phyloP scores from a whole-genome alignment of 2,888 invertebrate species.

The Rhopalosiphum nymphaeae region DNA sequence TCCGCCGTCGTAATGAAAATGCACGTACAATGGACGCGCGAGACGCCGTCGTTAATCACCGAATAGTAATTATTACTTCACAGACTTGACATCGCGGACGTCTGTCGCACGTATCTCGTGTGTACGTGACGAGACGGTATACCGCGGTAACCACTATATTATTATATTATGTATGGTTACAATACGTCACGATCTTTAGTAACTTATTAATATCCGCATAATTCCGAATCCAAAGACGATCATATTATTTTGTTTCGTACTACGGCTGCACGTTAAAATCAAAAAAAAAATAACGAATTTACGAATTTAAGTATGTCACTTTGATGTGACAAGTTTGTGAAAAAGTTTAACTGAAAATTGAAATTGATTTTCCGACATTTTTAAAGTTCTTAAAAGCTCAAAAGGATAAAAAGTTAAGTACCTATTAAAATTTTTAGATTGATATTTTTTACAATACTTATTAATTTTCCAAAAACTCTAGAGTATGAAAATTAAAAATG shows the following conservation, averaged over 20 bases:
- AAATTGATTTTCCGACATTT: background rate
- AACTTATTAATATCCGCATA: too few relatives aligned
- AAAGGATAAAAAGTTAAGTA: background rate
- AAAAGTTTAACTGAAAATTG: background rate
- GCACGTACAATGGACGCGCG: background rate
- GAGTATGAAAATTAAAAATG: background rate
- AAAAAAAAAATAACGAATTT: background rate
- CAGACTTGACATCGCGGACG: background rate
- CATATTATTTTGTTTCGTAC: background rate
- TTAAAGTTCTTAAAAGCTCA: background rate
- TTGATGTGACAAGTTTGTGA: background rate
- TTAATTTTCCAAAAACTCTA: background rate
- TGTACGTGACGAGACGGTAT: background rate
- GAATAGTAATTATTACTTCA: background rate
- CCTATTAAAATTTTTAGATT: background rate
- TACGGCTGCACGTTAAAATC: background rate
- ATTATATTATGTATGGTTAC: background rate
- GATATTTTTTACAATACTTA: background rate
- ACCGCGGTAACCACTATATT: background rate
- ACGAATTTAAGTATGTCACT: background rate
- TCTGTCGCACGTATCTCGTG: background rate
- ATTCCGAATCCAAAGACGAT: background rate
- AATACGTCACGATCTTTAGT: background rate
- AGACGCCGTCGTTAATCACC: slow-evolving; percentile 25
- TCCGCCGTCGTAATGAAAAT: background rate